Conservation (phyloP, 2,113 vertebrate genomes). For the Peromyscus maniculatus region DNA sequence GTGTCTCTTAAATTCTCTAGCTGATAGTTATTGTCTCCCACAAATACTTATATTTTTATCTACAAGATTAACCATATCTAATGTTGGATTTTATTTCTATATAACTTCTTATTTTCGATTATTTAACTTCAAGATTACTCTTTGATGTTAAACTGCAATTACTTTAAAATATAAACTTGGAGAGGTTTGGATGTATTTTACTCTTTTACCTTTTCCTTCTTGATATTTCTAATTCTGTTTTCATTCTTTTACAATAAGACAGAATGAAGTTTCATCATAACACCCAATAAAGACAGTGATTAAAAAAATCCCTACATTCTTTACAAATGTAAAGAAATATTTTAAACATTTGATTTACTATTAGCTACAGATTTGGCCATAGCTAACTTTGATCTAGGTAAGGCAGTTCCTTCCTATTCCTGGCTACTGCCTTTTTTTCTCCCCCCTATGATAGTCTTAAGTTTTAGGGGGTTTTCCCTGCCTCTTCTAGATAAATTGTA, state of each 20-base stretch:
- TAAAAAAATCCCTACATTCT: not conserved
- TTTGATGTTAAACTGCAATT: not conserved
- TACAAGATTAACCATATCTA: not conserved
- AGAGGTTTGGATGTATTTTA: not conserved
- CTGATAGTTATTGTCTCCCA: not conserved
- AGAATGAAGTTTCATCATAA: not conserved
- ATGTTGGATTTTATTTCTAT: constrained; percentile 40
- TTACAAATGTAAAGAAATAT: constrained; percentile 11
- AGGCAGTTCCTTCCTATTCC: not conserved
- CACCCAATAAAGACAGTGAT: constrained; percentile 2
- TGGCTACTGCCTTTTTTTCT: not conserved
- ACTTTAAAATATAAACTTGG: not conserved
- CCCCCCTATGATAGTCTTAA: not conserved
- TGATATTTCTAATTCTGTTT: not conserved
- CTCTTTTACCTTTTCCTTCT: not conserved
- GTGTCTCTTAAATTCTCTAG: constrained; percentile 24
- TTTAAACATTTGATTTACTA: constrained; percentile 8
- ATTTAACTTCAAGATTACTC: not conserved
- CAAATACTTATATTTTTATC: constrained; percentile 27
- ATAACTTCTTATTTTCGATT: constrained; percentile 16
- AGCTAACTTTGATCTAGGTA: not conserved
- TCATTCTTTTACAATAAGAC: not conserved
- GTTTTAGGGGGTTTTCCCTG: not conserved
- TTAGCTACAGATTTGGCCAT: constrained; percentile 40
- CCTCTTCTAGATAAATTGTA: not conserved